Evolutionary conservation across 2,797 vertebrate genomes (phyloP).

Genomic region (Chelon labrosus): DNA sequence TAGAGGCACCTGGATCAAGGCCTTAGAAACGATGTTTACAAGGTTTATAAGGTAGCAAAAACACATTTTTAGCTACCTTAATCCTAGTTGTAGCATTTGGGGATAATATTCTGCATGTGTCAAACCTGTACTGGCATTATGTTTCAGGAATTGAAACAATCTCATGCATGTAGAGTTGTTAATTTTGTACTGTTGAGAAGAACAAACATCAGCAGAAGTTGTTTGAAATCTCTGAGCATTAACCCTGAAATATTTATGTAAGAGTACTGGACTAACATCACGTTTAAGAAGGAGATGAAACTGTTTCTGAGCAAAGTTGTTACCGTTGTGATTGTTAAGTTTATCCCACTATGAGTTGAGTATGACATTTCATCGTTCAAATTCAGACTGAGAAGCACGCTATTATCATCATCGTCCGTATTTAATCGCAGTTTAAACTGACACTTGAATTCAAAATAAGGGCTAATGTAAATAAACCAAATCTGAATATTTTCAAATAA

Average conservation of each 20-base stretch:
- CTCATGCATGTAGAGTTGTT: neutral
- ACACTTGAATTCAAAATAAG: conserved; percentile 6
- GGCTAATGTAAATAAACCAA: conserved; percentile 53
- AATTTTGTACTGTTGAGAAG: conserved; percentile 8
- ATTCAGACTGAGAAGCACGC: conserved; percentile 11
- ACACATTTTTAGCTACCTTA: conserved; percentile 1
- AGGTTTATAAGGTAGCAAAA: neutral
- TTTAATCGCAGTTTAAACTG: conserved; percentile 1
- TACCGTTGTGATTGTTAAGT: conserved; percentile 2
- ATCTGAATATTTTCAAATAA: conserved; percentile 69
- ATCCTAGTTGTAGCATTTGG: neutral
- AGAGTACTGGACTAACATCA: conserved; percentile 5
- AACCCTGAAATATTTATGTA: conserved; percentile 4
- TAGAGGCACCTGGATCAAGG: conserved; percentile 23
- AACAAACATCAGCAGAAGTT: neutral
- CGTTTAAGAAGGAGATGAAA: conserved; percentile 14
- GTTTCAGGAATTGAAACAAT: conserved; percentile 17
- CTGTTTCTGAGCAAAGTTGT: conserved; percentile 8
- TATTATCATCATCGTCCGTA: conserved; percentile 1
- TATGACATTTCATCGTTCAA: conserved; percentile 3
- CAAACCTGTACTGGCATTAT: neutral
- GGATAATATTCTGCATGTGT: neutral
- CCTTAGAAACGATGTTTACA: conserved; percentile 56
- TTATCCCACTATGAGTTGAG: neutral
- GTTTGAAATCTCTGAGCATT: conserved; percentile 6